Percentiles rank a stretch among this genome's conserved stretches.
phyloP scores from a whole-genome alignment of 2,113 vertebrate genomes.

The Colossoma macropomum region DNA sequence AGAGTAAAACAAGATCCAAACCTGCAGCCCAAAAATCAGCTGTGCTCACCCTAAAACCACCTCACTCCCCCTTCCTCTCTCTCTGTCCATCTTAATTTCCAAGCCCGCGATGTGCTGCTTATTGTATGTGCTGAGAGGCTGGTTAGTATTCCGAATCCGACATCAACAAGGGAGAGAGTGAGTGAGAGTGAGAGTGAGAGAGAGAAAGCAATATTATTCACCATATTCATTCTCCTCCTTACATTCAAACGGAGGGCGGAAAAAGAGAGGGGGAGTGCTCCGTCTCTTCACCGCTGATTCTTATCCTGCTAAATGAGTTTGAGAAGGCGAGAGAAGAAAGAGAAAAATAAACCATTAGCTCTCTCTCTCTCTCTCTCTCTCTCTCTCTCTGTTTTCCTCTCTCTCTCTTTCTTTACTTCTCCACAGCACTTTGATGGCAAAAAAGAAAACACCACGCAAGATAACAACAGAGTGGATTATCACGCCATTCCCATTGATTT shows the following conservation, averaged over 20 bases:
- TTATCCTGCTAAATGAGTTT: conserved; percentile 58
- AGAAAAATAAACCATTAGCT: conserved; percentile 51
- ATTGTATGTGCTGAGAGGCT: conserved; percentile 51
- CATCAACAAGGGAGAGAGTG: conserved; percentile 24
- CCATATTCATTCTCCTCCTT: conserved; percentile 50
- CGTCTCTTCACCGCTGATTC: conserved; percentile 42
- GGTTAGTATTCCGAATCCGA: conserved; percentile 55
- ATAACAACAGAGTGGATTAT: conserved; percentile 22
- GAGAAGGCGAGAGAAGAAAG: conserved; percentile 44
- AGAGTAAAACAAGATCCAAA: conserved; percentile 46
- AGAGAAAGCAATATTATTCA: conserved; percentile 52
- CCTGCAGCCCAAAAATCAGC: conserved; percentile 41
- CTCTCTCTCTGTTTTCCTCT: conserved; percentile 15
- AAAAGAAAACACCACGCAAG: background rate
- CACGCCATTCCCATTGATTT: conserved; percentile 26
- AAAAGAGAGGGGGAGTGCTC: conserved; percentile 13
- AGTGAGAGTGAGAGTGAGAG: conserved; percentile 14
- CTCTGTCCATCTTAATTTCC: conserved; percentile 49
- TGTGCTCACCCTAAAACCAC: conserved; percentile 38
- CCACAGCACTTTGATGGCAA: background rate
- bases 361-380: conserved; percentile 39
- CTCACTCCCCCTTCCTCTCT: conserved; percentile 24
- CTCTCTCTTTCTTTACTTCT: background rate
- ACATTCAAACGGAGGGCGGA: conserved; percentile 42
- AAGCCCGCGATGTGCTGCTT: conserved; percentile 47